Evolutionary conservation across 2,113 vertebrate species (phyloP), one percentile per base, ranked within the genome.

Genomic region (Aythya baeri): DNA sequence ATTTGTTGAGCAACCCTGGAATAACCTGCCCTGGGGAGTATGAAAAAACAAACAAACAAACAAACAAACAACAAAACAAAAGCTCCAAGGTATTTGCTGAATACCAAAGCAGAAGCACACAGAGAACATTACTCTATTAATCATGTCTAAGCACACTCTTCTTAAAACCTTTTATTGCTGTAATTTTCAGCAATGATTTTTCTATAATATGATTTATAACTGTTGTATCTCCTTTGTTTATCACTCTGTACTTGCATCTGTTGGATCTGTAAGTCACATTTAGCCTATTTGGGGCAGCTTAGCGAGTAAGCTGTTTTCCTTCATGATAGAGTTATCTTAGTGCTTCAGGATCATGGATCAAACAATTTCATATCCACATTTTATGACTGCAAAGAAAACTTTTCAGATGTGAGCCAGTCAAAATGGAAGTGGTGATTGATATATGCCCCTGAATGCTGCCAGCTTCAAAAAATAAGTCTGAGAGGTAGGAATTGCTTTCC

Each of bases 1-100:
- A 95, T 96, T 92, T 97, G 77, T 95, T 92, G 94, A 95, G 92
- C 86, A 96, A 79, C 59, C 21, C 88, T 85, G 77, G 67, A 95
- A 94, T 93, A 96, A 88, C 88, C 94, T 96, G 73, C 89, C 88
- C 88, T 92, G 80, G 88, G 92, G 96, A 95, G 86, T 50, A 79
- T 80, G 43, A 93, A 95, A 92, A 50, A 50, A 50, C 49, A 50
- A 50, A 49, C 46, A 49, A 50, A 50, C 21, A 50, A 49, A 20
- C 44, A 46, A 50, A 50, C 49, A 34, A 97, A 11, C 46, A 84
- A 70, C 62, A 93, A 93, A 94, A 91, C 86, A 94, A 88, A 87
- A 92, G 61, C 86, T 95, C 66, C 71, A 93, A 96, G 90, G 62
- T 91, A 91, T 91, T 96, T 96, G 83, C 81, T 94, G 92, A 87